These are phyloP conservation scores for Channallabes apus DNA, from an alignment of 2,797 vertebrate genomes.

Conservation along the genomic window DNA sequence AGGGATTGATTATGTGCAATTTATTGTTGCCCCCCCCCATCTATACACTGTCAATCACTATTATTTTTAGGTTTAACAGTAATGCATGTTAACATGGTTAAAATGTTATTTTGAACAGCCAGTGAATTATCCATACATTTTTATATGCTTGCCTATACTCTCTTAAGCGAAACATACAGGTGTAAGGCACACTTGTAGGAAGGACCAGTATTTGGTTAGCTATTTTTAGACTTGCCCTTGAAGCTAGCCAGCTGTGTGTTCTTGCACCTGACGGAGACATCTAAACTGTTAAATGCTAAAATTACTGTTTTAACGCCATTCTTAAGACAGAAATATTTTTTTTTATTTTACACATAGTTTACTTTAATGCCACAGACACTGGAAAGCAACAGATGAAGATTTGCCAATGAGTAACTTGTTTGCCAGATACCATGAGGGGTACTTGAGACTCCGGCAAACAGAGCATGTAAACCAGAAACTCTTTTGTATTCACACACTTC, in stretches of 20 bases:
- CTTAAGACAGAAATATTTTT: not conserved
- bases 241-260: conserved; percentile 54
- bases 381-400: conserved; percentile 25
- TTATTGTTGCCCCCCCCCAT: not conserved
- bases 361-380: conserved; percentile 17
- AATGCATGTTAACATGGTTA: not conserved
- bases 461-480: conserved; percentile 40
- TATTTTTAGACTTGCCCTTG: conserved; percentile 61
- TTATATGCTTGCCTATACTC: not conserved
- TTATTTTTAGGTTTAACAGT: not conserved
- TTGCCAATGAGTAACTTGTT: conserved; percentile 29
- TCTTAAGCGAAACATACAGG: conserved; percentile 39
- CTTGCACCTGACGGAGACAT: conserved; percentile 22
- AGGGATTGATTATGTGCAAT: not conserved
- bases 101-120: conserved; percentile 2
- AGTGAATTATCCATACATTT: not conserved
- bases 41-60: not conserved
- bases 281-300: not conserved
- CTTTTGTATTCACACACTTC: conserved; percentile 19
- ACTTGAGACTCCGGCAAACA: conserved; percentile 29
- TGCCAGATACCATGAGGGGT: conserved; percentile 11
- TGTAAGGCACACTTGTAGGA: conserved; percentile 27
- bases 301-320: not conserved
- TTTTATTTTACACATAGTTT: conserved; percentile 3
- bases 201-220: conserved; percentile 53